Conservation (phyloP, 1,140 invertebrate genomes). For the Capitella teleta region DNA sequence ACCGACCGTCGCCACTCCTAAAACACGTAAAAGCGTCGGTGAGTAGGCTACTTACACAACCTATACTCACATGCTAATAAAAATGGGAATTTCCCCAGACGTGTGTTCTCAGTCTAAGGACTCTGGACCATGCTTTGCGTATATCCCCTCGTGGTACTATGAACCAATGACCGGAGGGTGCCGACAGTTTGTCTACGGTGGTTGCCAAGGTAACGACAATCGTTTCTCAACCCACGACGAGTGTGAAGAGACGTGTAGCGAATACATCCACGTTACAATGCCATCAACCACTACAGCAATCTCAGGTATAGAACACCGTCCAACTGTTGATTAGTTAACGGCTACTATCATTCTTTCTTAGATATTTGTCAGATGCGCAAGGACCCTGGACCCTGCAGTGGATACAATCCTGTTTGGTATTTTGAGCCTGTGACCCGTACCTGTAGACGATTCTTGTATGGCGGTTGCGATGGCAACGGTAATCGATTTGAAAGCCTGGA, state of each 20-base stretch:
- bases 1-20: neutral
- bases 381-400: constrained; percentile 64
- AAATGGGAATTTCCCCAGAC: neutral
- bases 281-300: too few relatives aligned
- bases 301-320: too few relatives aligned
- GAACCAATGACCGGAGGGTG: constrained; percentile 20
- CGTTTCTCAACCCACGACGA: constrained; percentile 19
- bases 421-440: constrained; percentile 14
- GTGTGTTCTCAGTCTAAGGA: constrained; percentile 48
- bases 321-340: too few relatives aligned
- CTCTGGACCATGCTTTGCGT: constrained; percentile 57
- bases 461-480: constrained; percentile 25
- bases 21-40: too few relatives aligned
- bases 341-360: too few relatives aligned
- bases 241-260: constrained; percentile 23
- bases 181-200: constrained; percentile 24
- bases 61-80: too few relatives aligned
- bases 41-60: too few relatives aligned
- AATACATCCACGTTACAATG: too few relatives aligned
- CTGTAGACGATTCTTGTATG: constrained; percentile 26
- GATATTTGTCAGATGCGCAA: constrained; percentile 66
- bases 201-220: constrained; percentile 34
- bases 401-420: constrained; percentile 37
- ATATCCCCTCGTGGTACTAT: constrained; percentile 30
- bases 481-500: constrained; percentile 19